Evolutionary conservation across 2,888 invertebrate species (phyloP).

Genomic region (Sepiola atlantica): DNA sequence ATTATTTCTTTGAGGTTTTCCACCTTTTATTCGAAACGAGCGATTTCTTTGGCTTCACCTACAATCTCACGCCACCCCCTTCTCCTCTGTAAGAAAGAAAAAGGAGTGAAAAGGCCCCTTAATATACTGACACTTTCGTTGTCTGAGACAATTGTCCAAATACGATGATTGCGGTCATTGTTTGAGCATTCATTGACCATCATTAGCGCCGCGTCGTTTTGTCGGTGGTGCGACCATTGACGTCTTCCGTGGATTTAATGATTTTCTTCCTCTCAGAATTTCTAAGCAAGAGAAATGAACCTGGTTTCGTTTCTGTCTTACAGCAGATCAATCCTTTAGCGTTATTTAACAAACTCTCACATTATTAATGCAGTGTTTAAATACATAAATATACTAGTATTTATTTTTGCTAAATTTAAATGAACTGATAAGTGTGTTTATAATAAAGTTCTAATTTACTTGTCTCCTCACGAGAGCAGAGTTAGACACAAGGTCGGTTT

Average conservation of each 20-base stretch:
- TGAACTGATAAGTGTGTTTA: too few species aligned
- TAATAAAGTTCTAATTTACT: too few species aligned
- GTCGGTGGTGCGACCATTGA: neutral
- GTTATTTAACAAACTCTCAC: too few species aligned
- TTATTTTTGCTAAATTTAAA: too few species aligned
- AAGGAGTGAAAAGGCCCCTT: neutral
- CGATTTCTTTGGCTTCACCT: neutral
- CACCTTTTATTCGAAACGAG: neutral
- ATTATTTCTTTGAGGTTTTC: too few species aligned
- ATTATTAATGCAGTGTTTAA: too few species aligned
- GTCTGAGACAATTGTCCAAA: neutral
- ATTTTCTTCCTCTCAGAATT: neutral
- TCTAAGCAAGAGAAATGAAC: neutral
- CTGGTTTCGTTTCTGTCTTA: too few species aligned
- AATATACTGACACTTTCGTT: neutral
- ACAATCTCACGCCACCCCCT: neutral
- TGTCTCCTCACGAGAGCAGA: too few species aligned
- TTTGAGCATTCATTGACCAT: neutral
- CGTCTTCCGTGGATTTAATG: neutral
- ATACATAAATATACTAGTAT: too few species aligned
- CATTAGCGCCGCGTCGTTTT: neutral
- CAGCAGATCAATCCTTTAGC: too few species aligned
- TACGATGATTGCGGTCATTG: neutral
- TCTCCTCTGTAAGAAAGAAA: neutral
- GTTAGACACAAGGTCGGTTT: too few species aligned